These are phyloP conservation scores for Podarcis raffonei DNA, from an alignment of 2,113 vertebrate species.

Conservation along the genomic window DNA sequence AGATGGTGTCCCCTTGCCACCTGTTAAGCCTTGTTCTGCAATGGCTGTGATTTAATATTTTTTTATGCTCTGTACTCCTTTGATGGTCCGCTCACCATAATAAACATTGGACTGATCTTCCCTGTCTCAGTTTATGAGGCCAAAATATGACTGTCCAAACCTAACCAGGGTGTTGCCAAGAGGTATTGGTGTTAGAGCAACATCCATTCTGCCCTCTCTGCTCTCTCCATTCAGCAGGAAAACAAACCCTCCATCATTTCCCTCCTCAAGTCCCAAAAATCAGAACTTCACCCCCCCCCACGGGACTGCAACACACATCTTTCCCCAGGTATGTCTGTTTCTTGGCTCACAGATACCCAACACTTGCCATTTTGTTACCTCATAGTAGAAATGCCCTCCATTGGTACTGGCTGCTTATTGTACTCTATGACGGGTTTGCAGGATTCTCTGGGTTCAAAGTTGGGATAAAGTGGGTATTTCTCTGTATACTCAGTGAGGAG, in stretches of 20 bases:
- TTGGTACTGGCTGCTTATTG: constrained; percentile 20
- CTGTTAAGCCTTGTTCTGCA: not conserved
- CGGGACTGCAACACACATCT: not conserved
- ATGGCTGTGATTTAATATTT: too few relatives aligned
- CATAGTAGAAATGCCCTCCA: constrained; percentile 67
- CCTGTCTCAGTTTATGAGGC: not conserved
- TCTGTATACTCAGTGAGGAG: constrained; percentile 70
- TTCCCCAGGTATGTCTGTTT: not conserved
- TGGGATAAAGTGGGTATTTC: constrained; percentile 53
- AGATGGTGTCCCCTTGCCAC: not conserved
- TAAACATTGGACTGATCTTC: not conserved
- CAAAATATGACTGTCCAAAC: not conserved
- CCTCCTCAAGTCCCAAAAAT: not conserved
- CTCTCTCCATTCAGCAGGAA: not conserved
- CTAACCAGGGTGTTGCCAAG: not conserved
- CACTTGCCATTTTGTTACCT: constrained; percentile 54
- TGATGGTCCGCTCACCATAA: too few relatives aligned
- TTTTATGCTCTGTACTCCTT: too few relatives aligned
- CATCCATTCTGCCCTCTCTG: not conserved
- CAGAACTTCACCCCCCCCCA: not conserved
- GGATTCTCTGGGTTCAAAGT: constrained; percentile 57
- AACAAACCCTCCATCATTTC: not conserved
- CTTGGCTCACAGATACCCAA: not conserved
- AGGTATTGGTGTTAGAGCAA: not conserved
- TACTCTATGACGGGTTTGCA: constrained; percentile 54